Evolutionary conservation across 2,888 invertebrate genomes (phyloP), one percentile per base, ranked within the genome.

Genomic region (Hololepta plana): DNA sequence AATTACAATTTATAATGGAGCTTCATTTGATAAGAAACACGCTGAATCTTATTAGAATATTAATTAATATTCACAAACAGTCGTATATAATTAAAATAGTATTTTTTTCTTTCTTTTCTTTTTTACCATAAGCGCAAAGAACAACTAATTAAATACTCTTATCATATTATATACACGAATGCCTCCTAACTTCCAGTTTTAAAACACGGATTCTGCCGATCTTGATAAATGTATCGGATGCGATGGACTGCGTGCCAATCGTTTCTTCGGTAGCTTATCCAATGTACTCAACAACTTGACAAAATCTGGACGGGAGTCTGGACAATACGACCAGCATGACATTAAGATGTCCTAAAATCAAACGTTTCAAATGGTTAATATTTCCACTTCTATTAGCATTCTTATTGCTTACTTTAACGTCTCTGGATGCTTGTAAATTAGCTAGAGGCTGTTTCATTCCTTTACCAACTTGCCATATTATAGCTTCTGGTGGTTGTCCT

Each of bases 381-480:
- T 9, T 23, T 12, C 8, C 13, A 12, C 12, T 8, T 9, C 14
- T 23, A 5, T 21, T 5, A 9, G 6, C 22, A n/a, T n/a, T 14
- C 5, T 19, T 6, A 12, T 9, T n/a, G 37, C 44, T 46, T 59
- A 88, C 90, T 71, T 95, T 96, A 35, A 95, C 88, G 58, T 98
- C 96, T 34, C 85, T 72, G 9, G 91, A 87, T 24, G 90, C 87
- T 53, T 88, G 88, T 41, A 96, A 69, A 59, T 85, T 87, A 29
- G 87, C 85, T 31, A 98, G 64, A 14, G 93, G 79, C 53, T 91
- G 93, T 47, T 95, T 95, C 63, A 90, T 80, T 29, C 96, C 96
- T 46, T 82, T 80, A 4, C 96, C 96, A 24, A 95, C 91, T 53
- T 91, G 90, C 90, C 91, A 98, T 45, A 98, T 93, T 33, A 96